Evolutionary conservation across 2,888 invertebrate species (phyloP).

Genomic region (Peribatodes rhomboidaria): DNA sequence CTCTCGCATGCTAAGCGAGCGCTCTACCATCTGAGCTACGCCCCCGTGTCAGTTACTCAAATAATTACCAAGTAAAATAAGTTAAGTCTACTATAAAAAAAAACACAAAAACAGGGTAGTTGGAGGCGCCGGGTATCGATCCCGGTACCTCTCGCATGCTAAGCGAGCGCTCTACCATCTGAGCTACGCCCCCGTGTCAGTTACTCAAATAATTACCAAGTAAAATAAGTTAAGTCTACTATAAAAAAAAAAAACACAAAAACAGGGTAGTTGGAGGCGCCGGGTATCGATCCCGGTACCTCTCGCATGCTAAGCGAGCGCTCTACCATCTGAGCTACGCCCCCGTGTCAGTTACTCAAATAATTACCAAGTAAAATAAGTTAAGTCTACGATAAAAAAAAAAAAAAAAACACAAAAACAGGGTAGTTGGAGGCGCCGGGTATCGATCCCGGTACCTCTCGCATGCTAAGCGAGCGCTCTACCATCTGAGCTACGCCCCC

Average conservation of each 20-base stretch:
- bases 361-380: too few species aligned
- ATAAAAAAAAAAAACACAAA: too few species aligned
- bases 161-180: slow-evolving; percentile 88
- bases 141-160: slow-evolving; percentile 87
- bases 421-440: slow-evolving; percentile 82
- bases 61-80: too few species aligned
- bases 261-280: slow-evolving; percentile 73
- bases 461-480: slow-evolving; percentile 87
- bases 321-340: slow-evolving; percentile 87
- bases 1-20: slow-evolving; percentile 87
- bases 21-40: slow-evolving; percentile 82
- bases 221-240: too few species aligned
- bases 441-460: slow-evolving; percentile 87
- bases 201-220: too few species aligned
- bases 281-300: slow-evolving; percentile 87
- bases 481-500: slow-evolving; percentile 83
- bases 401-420: slow-evolving; percentile 28
- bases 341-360: slow-evolving; percentile 56
- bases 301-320: slow-evolving; percentile 87
- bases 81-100: too few species aligned
- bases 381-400: background rate
- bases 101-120: slow-evolving; percentile 44
- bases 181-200: slow-evolving; percentile 80
- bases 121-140: slow-evolving; percentile 87
- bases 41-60: slow-evolving; percentile 36